phyloP scores from a whole-genome alignment of 2,113 vertebrate genomes.

The Ammodramus savannarum region DNA sequence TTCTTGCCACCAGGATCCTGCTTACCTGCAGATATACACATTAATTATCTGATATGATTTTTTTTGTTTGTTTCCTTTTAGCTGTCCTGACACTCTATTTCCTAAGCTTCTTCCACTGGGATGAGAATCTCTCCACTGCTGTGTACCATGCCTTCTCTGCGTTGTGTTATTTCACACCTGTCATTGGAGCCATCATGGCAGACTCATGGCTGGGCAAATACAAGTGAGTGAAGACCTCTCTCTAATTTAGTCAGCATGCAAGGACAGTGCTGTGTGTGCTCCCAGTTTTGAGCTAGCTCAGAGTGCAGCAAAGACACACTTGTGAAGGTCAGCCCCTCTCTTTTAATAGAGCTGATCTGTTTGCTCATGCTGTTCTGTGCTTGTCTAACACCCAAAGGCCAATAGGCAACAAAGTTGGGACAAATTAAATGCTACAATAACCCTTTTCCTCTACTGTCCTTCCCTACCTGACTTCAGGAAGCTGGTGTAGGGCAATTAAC shows the following conservation, averaged over 20 bases:
- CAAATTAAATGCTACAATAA: not conserved
- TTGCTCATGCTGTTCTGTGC: not conserved
- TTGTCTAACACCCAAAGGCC: not conserved
- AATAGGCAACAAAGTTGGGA: not conserved
- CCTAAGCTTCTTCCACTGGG: slow-evolving; percentile 89
- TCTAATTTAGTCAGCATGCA: not conserved
- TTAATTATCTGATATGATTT: slow-evolving; percentile 8
- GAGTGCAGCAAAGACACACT: not conserved
- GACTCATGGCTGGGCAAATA: slow-evolving; percentile 97
- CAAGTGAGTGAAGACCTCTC: slow-evolving; percentile 77
- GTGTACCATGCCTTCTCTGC: slow-evolving; percentile 93
- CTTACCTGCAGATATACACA: not conserved
- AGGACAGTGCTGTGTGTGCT: not conserved
- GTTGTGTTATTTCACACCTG: slow-evolving; percentile 94
- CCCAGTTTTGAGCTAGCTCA: not conserved
- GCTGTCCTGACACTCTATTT: slow-evolving; percentile 95
- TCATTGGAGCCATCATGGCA: slow-evolving; percentile 92
- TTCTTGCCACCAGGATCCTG: not conserved
- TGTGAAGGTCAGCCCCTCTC: not conserved
- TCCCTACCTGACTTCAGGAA: not conserved
- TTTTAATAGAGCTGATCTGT: not conserved
- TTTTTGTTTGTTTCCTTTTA: slow-evolving; percentile 45
- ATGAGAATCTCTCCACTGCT: slow-evolving; percentile 88
- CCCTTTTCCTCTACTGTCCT: not conserved
- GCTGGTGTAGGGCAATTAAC: not conserved